phyloP scores from a whole-genome alignment of 2,888 invertebrate genomes.

The Eledone cirrhosa region DNA sequence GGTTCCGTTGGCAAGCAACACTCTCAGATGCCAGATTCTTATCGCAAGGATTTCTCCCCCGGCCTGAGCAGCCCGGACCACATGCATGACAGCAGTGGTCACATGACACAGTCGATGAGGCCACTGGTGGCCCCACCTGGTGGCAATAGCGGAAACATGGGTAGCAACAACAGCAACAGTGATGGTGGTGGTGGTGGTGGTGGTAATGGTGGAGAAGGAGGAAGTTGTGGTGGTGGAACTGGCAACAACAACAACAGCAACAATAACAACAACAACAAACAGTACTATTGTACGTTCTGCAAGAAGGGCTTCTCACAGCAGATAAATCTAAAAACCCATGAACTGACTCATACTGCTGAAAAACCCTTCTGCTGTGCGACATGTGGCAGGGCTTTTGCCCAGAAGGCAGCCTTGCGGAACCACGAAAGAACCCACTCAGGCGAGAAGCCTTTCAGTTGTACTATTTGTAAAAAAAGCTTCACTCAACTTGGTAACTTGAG shows the following conservation, averaged over 20 bases:
- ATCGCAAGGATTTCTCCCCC: background rate
- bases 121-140: background rate
- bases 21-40: background rate
- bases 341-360: constrained; percentile 17
- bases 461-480: constrained; percentile 18
- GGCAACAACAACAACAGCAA: background rate
- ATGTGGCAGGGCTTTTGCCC: constrained; percentile 18
- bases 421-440: constrained; percentile 9
- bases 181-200: background rate
- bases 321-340: constrained; percentile 8
- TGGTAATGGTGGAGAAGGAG: background rate
- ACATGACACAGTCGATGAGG: no score
- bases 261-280: background rate
- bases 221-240: background rate
- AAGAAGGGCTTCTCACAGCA: constrained; percentile 21
- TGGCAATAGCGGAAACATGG: background rate
- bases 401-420: constrained; percentile 24
- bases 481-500: constrained; percentile 23
- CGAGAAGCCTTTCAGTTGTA: constrained; percentile 17
- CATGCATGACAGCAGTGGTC: no score
- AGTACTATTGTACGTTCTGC: constrained; percentile 24
- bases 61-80: no score
- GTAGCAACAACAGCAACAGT: background rate
- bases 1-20: background rate
- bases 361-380: constrained; percentile 21